Conservation (phyloP, 1,140 invertebrate genomes). For the Drosophila tristis region DNA sequence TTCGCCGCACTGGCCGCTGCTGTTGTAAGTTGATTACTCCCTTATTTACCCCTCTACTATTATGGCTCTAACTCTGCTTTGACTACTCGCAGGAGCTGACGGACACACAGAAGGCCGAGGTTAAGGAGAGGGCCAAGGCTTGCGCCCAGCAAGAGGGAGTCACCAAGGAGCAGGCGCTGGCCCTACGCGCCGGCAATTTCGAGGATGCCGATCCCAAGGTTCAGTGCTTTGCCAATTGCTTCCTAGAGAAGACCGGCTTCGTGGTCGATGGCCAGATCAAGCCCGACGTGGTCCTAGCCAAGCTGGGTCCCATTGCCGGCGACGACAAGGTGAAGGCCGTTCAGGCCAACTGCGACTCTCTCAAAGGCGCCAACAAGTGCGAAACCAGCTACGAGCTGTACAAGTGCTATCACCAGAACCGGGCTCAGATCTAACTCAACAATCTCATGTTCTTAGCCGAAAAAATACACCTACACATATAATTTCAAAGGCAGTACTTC, state of each 20-base stretch:
- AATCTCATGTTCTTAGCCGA: too few species aligned
- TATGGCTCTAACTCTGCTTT: background rate
- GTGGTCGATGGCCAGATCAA: conserved; percentile 60
- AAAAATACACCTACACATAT: too few species aligned
- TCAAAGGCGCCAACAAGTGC: conserved; percentile 68
- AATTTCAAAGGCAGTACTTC: too few species aligned
- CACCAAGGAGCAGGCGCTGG: conserved; percentile 62
- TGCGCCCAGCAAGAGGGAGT: conserved; percentile 48
- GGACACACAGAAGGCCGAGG: conserved; percentile 13
- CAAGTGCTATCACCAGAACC: conserved; percentile 37
- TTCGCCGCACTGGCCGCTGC: conserved; percentile 23
- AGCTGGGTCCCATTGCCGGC: conserved; percentile 56
- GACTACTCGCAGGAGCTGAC: conserved; percentile 10
- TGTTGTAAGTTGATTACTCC: conserved; percentile 26
- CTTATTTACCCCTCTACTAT: background rate
- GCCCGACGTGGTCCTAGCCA: conserved; percentile 57
- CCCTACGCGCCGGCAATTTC: conserved; percentile 37
- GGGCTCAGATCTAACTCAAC: too few species aligned
- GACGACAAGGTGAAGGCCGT: conserved; percentile 66
- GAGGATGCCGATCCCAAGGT: conserved; percentile 62
- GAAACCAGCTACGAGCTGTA: conserved; percentile 65
- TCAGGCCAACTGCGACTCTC: conserved; percentile 47
- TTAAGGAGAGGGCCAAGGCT: conserved; percentile 1
- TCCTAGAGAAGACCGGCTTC: conserved; percentile 65
- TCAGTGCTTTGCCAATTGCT: conserved; percentile 74